Percentiles rank a stretch among this genome's conserved stretches.
These are phyloP conservation scores for Arctopsyche grandis DNA, from an alignment of 1,140 invertebrate genomes.

Conservation along the genomic window DNA sequence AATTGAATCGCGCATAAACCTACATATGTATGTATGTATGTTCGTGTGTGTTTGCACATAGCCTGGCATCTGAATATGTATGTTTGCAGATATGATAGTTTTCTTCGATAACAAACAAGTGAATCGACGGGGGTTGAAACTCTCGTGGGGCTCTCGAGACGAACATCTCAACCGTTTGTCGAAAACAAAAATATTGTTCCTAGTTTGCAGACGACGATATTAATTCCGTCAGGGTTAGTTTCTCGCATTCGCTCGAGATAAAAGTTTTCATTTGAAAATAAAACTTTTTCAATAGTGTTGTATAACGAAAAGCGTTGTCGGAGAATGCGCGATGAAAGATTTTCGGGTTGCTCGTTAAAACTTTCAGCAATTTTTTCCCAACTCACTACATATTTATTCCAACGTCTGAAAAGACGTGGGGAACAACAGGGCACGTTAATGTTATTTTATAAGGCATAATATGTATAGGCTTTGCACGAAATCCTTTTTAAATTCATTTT, in stretches of 20 bases:
- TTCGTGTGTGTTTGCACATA: background rate
- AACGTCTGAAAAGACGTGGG: background rate
- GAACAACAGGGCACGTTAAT: too few species aligned
- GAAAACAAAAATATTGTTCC: slow-evolving; percentile 6
- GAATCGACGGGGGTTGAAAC: too few species aligned
- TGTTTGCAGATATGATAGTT: background rate
- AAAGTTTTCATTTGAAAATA: slow-evolving; percentile 30
- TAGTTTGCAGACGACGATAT: background rate
- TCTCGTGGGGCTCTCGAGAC: too few species aligned
- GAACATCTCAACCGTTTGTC: too few species aligned
- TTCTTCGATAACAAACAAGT: too few species aligned
- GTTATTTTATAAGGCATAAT: background rate
- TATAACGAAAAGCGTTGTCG: slow-evolving; percentile 10
- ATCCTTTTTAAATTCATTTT: background rate
- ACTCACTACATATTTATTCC: background rate
- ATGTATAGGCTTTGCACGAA: background rate
- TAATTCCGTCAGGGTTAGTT: slow-evolving; percentile 1
- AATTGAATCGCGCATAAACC: background rate
- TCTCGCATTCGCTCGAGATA: background rate
- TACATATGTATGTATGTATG: background rate
- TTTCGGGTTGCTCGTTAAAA: slow-evolving; percentile 27
- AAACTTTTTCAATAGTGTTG: slow-evolving; percentile 32
- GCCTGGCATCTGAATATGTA: background rate
- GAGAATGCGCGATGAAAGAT: slow-evolving; percentile 19
- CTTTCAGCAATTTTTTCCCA: background rate